These are phyloP conservation scores for Bubo bubo DNA, from an alignment of 2,113 vertebrate species.

Conservation along the genomic window DNA sequence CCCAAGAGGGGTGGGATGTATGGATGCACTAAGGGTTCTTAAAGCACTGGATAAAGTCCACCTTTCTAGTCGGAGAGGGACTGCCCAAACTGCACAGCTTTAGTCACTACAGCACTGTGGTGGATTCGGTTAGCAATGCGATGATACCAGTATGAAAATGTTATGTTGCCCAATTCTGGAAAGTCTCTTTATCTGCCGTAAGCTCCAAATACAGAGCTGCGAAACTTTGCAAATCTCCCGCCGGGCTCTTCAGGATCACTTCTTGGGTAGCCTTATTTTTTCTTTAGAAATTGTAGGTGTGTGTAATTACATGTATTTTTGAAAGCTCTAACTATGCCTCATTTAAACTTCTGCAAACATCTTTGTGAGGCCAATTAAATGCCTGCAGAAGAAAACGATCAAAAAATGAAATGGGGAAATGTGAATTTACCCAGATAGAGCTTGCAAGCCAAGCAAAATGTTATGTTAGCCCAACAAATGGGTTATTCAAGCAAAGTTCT, in stretches of 20 bases:
- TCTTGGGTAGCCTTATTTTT: constrained; percentile 62
- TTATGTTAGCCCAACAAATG: constrained; percentile 75
- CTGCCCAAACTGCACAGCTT: not conserved
- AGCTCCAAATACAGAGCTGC: not conserved
- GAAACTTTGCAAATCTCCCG: constrained; percentile 24
- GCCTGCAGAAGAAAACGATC: constrained; percentile 67
- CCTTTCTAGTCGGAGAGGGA: fast-evolving
- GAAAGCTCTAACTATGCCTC: constrained; percentile 67
- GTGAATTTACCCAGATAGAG: constrained; percentile 62
- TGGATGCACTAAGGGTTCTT: not conserved
- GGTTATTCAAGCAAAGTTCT: constrained; percentile 70
- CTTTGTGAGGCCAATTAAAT: constrained; percentile 72
- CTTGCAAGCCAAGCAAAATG: constrained; percentile 78
- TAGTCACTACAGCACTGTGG: not conserved
- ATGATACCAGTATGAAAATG: not conserved
- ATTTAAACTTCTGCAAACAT: constrained; percentile 75
- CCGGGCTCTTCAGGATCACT: constrained; percentile 37
- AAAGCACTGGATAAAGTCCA: not conserved
- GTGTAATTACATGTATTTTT: constrained; percentile 73
- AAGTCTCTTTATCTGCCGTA: not conserved
- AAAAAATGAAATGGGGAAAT: constrained; percentile 68
- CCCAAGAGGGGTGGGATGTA: not conserved
- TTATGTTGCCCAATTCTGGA: not conserved
- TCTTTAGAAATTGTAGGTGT: constrained; percentile 65
- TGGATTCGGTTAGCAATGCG: not conserved